Percentiles rank a stretch among this genome's conserved stretches.
These are phyloP conservation scores for Calliphora vomitoria DNA, from an alignment of 2,888 invertebrate species.

Conservation along the genomic window DNA sequence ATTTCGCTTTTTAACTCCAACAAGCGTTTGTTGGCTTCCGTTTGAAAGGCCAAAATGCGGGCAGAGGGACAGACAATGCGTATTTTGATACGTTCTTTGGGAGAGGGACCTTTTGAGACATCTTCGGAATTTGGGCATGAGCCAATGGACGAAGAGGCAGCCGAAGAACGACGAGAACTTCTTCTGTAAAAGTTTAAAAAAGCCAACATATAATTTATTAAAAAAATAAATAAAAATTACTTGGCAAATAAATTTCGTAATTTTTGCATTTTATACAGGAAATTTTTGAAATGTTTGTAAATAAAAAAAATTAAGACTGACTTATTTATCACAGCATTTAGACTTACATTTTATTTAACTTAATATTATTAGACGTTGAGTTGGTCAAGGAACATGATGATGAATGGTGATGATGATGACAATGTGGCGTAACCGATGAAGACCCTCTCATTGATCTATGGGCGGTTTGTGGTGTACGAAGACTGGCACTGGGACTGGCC, in stretches of 20 bases:
- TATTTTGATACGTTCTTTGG: constrained; percentile 79
- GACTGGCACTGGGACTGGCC: constrained; percentile 32
- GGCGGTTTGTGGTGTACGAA: constrained; percentile 59
- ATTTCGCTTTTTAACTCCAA: constrained; percentile 82
- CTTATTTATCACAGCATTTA: constrained; percentile 11
- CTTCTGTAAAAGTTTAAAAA: constrained; percentile 73
- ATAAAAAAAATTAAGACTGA: constrained; percentile 23
- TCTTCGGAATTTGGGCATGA: constrained; percentile 70
- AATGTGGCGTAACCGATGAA: constrained; percentile 43
- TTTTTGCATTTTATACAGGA: constrained; percentile 80
- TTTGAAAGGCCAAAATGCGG: constrained; percentile 80
- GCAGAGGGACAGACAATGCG: constrained; percentile 83
- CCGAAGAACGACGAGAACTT: constrained; percentile 75
- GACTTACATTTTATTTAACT: constrained; percentile 70
- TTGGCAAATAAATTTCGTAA: constrained; percentile 81
- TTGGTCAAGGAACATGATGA: constrained; percentile 69
- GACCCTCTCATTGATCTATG: constrained; percentile 59
- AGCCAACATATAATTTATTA: background rate
- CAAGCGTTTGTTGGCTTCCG: constrained; percentile 79
- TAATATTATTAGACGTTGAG: constrained; percentile 68
- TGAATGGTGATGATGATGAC: constrained; percentile 70
- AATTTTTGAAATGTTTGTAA: constrained; percentile 69
- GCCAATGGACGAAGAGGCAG: constrained; percentile 52
- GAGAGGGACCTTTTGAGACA: constrained; percentile 43
- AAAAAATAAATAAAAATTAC: constrained; percentile 69